Evolutionary conservation across 2,888 invertebrate species (phyloP).

Genomic region (Cephus runcator): DNA sequence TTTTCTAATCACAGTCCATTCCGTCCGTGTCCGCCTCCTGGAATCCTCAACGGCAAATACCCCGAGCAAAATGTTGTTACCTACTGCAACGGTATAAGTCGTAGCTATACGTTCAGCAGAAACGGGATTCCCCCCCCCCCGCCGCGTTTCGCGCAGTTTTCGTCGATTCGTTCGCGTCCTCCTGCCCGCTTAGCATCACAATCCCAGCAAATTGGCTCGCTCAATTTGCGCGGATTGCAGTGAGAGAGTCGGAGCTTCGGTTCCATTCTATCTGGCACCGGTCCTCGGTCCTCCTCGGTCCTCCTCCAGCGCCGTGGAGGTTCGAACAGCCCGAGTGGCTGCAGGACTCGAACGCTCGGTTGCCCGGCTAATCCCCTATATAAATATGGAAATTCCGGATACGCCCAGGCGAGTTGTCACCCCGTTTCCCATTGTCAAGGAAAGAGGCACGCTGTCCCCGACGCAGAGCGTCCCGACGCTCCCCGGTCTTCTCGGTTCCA

Average conservation of each 20-base stretch:
- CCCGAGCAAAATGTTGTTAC: not conserved
- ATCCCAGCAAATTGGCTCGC: conserved; percentile 55
- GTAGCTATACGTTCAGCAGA: not conserved
- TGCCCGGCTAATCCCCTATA: conserved; percentile 29
- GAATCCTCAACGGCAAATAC: not conserved
- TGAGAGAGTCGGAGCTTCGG: conserved; percentile 11
- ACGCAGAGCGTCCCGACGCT: not conserved
- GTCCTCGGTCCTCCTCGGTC: not conserved
- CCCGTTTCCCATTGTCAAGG: not conserved
- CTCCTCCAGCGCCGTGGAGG: not conserved
- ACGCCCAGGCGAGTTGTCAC: not conserved
- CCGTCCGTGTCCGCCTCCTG: not conserved
- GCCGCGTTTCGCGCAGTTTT: not conserved
- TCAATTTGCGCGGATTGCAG: conserved; percentile 50
- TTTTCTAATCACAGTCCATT: not conserved
- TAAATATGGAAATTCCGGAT: conserved; percentile 46
- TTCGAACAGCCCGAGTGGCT: conserved; percentile 9
- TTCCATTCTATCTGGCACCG: not conserved
- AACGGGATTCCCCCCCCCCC: not conserved
- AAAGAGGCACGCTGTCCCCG: not conserved
- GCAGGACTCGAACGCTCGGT: conserved; percentile 16
- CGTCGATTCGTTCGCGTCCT: not conserved
- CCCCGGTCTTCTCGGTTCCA: not conserved
- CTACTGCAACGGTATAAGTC: not conserved
- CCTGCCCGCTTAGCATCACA: conserved; percentile 52